Conservation (phyloP, 2,797 vertebrate genomes). For the Coluber constrictor region DNA sequence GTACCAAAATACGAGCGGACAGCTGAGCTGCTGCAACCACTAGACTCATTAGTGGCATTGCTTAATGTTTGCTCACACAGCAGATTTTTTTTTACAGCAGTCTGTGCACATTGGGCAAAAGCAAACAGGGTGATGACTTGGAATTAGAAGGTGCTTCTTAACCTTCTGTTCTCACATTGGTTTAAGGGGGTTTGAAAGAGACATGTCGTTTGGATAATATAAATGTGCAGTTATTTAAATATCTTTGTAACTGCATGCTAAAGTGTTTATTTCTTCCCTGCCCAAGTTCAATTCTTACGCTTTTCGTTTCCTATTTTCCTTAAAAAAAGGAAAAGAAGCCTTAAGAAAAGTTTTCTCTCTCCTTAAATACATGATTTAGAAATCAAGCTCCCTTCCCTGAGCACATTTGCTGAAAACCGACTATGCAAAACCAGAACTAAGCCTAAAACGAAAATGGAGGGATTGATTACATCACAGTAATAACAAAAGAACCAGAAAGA, state of each 20-base stretch:
- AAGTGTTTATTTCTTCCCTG: not conserved
- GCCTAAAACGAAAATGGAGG: not conserved
- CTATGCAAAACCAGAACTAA: not conserved
- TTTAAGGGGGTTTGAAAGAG: not conserved
- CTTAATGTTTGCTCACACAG: not conserved
- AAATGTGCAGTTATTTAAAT: not conserved
- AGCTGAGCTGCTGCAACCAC: not conserved
- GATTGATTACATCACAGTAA: not conserved
- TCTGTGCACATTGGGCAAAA: not conserved
- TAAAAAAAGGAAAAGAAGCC: not conserved
- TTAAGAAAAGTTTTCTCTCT: not conserved
- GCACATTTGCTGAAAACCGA: not conserved
- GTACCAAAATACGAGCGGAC: not conserved
- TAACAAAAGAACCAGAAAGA: not conserved
- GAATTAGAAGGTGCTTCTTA: not conserved
- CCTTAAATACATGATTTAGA: not conserved
- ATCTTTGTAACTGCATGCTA: not conserved
- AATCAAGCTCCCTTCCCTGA: not conserved
- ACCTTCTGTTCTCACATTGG: not conserved
- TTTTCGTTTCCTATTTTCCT: not conserved
- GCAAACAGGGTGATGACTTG: not conserved
- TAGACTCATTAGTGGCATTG: not conserved
- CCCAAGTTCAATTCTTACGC: not conserved
- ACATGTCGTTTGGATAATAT: not conserved
- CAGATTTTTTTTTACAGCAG: not conserved